A percentile compares a stretch with the other conserved stretches of the same genome.
phyloP scores from a whole-genome alignment of 2,888 invertebrate genomes.

The Zeuzera pyrina region DNA sequence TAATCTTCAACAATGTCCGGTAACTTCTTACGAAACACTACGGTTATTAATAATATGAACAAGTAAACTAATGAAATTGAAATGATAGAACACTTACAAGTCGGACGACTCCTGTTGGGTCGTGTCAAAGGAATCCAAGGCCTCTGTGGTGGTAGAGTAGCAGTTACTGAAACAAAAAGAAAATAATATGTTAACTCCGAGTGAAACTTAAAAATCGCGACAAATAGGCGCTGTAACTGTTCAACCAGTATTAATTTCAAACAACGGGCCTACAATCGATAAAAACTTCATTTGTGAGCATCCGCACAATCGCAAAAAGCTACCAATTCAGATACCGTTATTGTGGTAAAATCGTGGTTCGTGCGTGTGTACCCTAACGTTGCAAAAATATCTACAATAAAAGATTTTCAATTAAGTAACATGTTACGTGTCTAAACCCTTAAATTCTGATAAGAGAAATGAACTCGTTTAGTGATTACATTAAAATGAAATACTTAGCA shows the following conservation, averaged over 20 bases:
- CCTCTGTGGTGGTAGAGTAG: slow-evolving; percentile 91
- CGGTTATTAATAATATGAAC: background rate
- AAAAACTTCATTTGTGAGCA: slow-evolving; percentile 25
- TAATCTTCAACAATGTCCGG: too few relatives aligned
- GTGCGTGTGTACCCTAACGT: too few relatives aligned
- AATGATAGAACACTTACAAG: slow-evolving; percentile 85
- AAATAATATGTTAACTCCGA: slow-evolving; percentile 13
- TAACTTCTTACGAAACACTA: too few relatives aligned
- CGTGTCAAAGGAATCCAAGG: slow-evolving; percentile 95
- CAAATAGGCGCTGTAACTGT: slow-evolving; percentile 4
- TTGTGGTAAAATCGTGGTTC: too few relatives aligned
- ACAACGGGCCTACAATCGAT: slow-evolving; percentile 15
- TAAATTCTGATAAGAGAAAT: too few relatives aligned
- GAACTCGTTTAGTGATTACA: background rate
- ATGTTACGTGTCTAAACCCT: too few relatives aligned
- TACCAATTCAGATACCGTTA: slow-evolving; percentile 22
- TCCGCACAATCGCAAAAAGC: slow-evolving; percentile 19
- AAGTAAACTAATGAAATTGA: background rate
- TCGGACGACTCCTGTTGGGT: slow-evolving; percentile 90
- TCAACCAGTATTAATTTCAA: slow-evolving; percentile 10
- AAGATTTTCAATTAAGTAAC: too few relatives aligned
- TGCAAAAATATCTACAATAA: too few relatives aligned
- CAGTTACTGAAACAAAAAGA: slow-evolving; percentile 84
- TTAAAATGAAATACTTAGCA: background rate
- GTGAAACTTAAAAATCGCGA: slow-evolving; percentile 2